Conservation (phyloP, 1,140 invertebrate species). For the Ridgeia piscesae region DNA sequence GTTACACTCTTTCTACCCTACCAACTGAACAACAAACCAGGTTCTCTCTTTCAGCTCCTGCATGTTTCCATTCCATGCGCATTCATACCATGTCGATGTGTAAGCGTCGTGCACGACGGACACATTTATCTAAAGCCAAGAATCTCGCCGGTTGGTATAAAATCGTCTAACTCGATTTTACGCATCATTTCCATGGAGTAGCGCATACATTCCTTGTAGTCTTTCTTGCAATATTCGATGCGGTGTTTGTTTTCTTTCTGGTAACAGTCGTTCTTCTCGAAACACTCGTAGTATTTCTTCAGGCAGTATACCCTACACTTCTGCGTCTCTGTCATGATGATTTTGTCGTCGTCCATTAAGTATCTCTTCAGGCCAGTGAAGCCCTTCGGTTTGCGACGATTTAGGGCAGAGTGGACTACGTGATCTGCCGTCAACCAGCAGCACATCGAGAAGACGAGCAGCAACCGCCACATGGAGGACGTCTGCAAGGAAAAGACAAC, state of each 20-base stretch:
- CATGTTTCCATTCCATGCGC: too few species aligned
- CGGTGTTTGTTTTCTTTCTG: background rate
- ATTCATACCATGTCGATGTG: too few species aligned
- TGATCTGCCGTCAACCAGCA: background rate
- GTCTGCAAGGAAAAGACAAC: background rate
- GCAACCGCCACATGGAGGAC: background rate
- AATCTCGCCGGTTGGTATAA: too few species aligned
- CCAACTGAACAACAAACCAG: too few species aligned
- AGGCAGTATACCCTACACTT: background rate
- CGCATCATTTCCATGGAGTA: background rate
- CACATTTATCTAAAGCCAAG: too few species aligned
- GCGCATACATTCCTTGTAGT: background rate
- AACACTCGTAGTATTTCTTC: background rate
- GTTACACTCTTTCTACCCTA: too few species aligned
- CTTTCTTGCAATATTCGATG: background rate
- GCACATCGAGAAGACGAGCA: background rate
- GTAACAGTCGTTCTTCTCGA: background rate
- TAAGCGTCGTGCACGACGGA: too few species aligned
- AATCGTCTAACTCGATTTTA: background rate
- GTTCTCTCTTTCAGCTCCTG: too few species aligned
- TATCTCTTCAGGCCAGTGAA: background rate
- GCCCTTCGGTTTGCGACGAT: background rate
- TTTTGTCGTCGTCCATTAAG: background rate
- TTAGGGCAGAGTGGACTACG: background rate
- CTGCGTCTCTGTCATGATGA: background rate